Percentiles rank a stretch among this genome's conserved stretches.
phyloP scores from a whole-genome alignment of 2,888 invertebrate genomes.

The Lymantria monacha region DNA sequence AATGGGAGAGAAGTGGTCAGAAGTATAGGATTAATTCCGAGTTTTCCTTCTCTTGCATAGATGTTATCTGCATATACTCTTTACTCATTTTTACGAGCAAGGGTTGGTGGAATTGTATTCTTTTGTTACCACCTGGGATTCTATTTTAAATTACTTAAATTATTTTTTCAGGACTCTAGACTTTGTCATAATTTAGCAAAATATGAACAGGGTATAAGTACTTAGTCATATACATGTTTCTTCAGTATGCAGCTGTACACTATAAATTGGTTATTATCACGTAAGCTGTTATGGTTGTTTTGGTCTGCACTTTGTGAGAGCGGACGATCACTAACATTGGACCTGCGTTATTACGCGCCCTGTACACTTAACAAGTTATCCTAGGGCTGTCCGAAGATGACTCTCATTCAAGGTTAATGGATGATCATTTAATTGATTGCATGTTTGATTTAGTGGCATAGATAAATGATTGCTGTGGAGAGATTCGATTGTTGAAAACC shows the following conservation, averaged over 20 bases:
- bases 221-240: slow-evolving; percentile 1
- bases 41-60: no score
- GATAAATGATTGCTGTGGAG: no score
- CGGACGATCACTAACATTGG: slow-evolving; percentile 46
- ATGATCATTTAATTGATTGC: no score
- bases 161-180: not conserved
- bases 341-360: slow-evolving; percentile 52
- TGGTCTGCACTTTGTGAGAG: slow-evolving; percentile 27
- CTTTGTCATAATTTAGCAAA: not conserved
- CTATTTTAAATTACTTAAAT: no score
- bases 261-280: slow-evolving; percentile 39
- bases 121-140: no score
- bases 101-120: no score
- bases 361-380: slow-evolving; percentile 33
- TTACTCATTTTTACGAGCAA: no score
- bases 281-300: slow-evolving; percentile 32
- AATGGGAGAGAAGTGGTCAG: no score
- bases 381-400: slow-evolving; percentile 23
- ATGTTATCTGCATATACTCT: no score
- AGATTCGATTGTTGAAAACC: no score
- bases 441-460: no score
- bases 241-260: slow-evolving; percentile 27
- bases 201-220: not conserved
- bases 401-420: not conserved
- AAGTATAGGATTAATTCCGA: no score